Evolutionary conservation across 2,113 vertebrate genomes (phyloP).

Genomic region (Otocyon megalotis): DNA sequence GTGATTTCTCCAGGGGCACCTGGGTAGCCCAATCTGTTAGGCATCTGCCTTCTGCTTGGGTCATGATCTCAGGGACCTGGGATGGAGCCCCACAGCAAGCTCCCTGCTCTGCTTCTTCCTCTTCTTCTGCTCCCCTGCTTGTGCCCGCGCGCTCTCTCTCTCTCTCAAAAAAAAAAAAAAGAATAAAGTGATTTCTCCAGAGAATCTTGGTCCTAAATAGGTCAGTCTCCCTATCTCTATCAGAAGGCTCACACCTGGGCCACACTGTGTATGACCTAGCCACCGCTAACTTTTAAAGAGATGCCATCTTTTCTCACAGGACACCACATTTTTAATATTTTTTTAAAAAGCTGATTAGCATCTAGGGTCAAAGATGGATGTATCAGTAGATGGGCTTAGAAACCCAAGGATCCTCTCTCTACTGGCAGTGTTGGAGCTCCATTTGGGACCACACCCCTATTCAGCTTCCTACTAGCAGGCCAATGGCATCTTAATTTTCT

Average conservation of each 20-base stretch:
- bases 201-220: too few relatives aligned
- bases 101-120: too few relatives aligned
- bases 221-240: not conserved
- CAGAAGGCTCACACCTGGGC: not conserved
- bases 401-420: not conserved
- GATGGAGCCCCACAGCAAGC: too few relatives aligned
- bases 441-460: not conserved
- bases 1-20: not conserved
- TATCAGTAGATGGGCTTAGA: not conserved
- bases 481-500: not conserved
- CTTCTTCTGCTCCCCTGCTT: too few relatives aligned
- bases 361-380: not conserved
- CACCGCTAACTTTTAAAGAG: not conserved
- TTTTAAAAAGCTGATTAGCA: not conserved
- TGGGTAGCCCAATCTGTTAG: too few relatives aligned
- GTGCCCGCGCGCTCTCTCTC: too few relatives aligned
- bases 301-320: not conserved
- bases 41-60: too few relatives aligned
- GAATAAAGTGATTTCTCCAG: not conserved
- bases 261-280: not conserved
- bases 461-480: not conserved
- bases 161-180: too few relatives aligned
- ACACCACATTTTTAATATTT: not conserved
- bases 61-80: too few relatives aligned
- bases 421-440: too few relatives aligned